A percentile compares a stretch with the other conserved stretches of the same genome.
Conservation (phyloP, 2,888 invertebrate species). For the Pandemis corylana region DNA sequence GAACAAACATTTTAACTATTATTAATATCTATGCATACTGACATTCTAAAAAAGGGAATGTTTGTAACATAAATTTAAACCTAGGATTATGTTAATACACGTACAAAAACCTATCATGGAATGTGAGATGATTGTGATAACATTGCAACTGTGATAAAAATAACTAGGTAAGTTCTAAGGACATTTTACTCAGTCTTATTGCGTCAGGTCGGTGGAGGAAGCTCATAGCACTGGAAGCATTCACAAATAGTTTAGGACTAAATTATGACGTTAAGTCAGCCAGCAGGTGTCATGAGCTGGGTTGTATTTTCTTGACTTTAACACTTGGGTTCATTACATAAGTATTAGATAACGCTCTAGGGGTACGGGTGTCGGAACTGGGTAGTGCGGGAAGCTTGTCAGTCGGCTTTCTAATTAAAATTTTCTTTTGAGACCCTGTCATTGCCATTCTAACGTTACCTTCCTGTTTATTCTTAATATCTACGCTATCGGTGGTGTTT, state of each 20-base stretch:
- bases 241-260: constrained; percentile 63
- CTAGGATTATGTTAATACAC: constrained; percentile 32
- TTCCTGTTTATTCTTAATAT: constrained; percentile 76
- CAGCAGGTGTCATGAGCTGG: constrained; percentile 71
- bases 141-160: constrained; percentile 42
- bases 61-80: constrained; percentile 27
- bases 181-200: constrained; percentile 70
- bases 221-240: constrained; percentile 82
- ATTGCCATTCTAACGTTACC: constrained; percentile 87
- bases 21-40: constrained; percentile 21
- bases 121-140: constrained; percentile 40
- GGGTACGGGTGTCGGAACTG: constrained; percentile 79
- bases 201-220: constrained; percentile 68
- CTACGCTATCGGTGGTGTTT: constrained; percentile 78
- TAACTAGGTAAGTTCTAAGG: constrained; percentile 46
- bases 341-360: constrained; percentile 88
- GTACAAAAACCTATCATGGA: constrained; percentile 30
- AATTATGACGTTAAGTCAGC: constrained; percentile 45
- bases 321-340: constrained; percentile 86
- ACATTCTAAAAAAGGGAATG: constrained; percentile 36
- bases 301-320: constrained; percentile 77
- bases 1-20: background rate
- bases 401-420: constrained; percentile 88
- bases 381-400: constrained; percentile 90
- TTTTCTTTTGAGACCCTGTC: constrained; percentile 85